Conservation (phyloP, 2,888 invertebrate species). For the Scaptodrosophila latifasciaeformis region DNA sequence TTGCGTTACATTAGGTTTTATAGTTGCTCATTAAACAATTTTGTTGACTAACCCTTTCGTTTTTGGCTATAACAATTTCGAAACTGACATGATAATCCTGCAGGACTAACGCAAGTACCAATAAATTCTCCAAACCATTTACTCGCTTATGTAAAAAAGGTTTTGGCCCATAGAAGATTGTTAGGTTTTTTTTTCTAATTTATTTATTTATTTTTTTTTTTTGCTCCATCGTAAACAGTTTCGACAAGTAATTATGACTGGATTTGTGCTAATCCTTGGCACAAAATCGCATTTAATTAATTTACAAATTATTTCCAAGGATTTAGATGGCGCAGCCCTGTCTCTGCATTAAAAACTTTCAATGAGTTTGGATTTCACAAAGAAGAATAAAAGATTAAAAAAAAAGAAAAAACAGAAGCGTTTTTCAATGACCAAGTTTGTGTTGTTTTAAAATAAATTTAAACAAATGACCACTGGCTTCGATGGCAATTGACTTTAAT, state of each 20-base stretch:
- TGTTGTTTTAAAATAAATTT: too few relatives aligned
- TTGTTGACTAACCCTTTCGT: too few relatives aligned
- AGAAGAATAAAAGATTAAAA: too few relatives aligned
- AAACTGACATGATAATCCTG: constrained; percentile 49
- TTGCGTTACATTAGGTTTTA: too few relatives aligned
- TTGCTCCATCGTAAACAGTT: constrained; percentile 41
- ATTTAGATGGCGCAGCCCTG: constrained; percentile 30
- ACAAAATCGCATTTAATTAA: constrained; percentile 46
- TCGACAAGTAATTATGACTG: constrained; percentile 58
- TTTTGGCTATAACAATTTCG: too few relatives aligned
- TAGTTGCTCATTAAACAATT: too few relatives aligned
- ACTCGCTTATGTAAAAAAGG: constrained; percentile 26
- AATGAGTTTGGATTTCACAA: too few relatives aligned
- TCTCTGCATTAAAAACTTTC: too few relatives aligned
- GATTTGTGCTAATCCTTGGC: constrained; percentile 53
- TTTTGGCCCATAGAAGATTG: constrained; percentile 15
- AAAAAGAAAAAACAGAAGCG: too few relatives aligned
- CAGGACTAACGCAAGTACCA: constrained; percentile 20
- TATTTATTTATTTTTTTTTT: constrained; percentile 10
- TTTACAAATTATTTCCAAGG: constrained; percentile 54
- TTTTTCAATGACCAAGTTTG: too few relatives aligned
- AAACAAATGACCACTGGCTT: too few relatives aligned
- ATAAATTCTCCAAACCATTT: constrained; percentile 15
- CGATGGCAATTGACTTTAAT: too few relatives aligned
- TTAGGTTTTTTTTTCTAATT: constrained; percentile 36